Percentiles rank a stretch among this genome's conserved stretches.
phyloP scores from a whole-genome alignment of 2,797 vertebrate species.

The Neomorphus geoffroyi region DNA sequence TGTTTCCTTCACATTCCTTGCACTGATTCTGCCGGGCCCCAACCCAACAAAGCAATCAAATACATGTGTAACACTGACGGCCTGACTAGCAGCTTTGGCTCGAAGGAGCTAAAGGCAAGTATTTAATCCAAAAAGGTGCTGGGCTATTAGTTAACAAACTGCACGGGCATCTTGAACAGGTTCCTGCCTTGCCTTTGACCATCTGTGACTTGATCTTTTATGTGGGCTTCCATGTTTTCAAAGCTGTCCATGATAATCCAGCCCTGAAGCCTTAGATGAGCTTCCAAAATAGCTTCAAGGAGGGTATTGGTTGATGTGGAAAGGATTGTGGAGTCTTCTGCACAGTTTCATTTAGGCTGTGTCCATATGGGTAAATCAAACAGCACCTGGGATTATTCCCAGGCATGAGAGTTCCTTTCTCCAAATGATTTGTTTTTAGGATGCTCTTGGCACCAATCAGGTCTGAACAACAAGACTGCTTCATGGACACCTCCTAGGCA shows the following conservation, averaged over 20 bases:
- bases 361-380: background rate
- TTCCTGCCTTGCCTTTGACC: background rate
- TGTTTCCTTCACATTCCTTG: background rate
- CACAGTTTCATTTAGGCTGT: background rate
- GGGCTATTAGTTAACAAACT: background rate
- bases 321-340: background rate
- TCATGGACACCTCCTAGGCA: background rate
- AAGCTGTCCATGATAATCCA: background rate
- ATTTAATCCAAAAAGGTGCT: background rate
- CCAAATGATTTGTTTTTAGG: background rate
- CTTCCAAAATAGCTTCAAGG: background rate
- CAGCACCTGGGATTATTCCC: background rate
- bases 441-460: background rate
- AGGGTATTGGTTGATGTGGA: background rate
- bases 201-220: background rate
- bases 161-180: background rate
- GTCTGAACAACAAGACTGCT: background rate
- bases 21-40: constrained; percentile 17
- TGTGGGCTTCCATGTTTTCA: background rate
- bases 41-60: constrained; percentile 46
- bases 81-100: constrained; percentile 23
- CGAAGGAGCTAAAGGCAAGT: background rate
- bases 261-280: background rate
- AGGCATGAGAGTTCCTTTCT: background rate
- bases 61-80: constrained; percentile 43